These are phyloP conservation scores for Melanchra persicariae DNA, from an alignment of 2,888 invertebrate genomes.

Conservation along the genomic window DNA sequence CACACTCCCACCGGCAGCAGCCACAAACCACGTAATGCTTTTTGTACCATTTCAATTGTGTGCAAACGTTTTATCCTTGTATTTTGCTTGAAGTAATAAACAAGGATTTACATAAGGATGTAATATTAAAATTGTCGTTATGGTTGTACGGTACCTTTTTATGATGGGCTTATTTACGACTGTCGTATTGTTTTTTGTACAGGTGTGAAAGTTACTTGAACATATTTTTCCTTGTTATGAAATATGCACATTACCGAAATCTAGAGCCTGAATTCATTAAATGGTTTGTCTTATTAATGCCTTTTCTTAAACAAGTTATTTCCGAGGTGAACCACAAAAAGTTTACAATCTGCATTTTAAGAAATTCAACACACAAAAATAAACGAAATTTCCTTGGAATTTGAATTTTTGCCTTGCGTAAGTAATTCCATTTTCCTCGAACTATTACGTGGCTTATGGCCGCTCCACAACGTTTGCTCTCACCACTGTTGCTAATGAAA, in stretches of 20 bases:
- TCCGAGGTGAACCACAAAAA: conserved; percentile 12
- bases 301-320: conserved; percentile 1
- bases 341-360: conserved; percentile 30
- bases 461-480: conserved; percentile 59
- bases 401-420: conserved; percentile 54
- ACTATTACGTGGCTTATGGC: conserved; percentile 68
- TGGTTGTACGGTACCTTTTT: neutral
- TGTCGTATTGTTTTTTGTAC: neutral
- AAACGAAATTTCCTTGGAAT: conserved; percentile 41
- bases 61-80: conserved; percentile 51
- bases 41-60: conserved; percentile 64
- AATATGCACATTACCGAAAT: neutral
- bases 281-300: neutral
- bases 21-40: conserved; percentile 61
- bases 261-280: neutral
- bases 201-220: neutral
- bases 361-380: conserved; percentile 35
- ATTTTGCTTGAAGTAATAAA: conserved; percentile 57
- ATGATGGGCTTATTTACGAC: conserved; percentile 21
- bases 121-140: conserved; percentile 19
- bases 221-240: neutral
- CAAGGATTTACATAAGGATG: conserved; percentile 25
- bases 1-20: conserved; percentile 45
- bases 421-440: conserved; percentile 57
- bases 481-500: conserved; percentile 78